These are phyloP conservation scores for Tetragonula clypearis DNA, from an alignment of 1,140 invertebrate genomes.

Conservation along the genomic window DNA sequence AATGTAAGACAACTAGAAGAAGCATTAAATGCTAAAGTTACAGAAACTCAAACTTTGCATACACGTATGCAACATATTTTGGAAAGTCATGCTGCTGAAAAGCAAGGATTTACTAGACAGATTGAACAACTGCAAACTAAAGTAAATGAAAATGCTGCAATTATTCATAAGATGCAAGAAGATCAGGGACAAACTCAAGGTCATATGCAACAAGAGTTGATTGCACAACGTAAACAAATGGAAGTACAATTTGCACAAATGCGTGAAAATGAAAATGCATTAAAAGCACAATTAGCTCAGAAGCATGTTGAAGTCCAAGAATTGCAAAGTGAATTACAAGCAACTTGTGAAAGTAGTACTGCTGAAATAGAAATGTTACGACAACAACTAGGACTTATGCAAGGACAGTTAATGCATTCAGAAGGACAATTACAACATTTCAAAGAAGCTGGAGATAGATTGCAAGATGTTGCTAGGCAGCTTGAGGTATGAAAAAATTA, in stretches of 20 bases:
- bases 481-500: slow-evolving; percentile 81
- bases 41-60: slow-evolving; percentile 84
- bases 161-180: slow-evolving; percentile 82
- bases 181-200: slow-evolving; percentile 82
- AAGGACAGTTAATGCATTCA: slow-evolving; percentile 77
- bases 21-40: slow-evolving; percentile 77
- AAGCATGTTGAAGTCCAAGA: slow-evolving; percentile 83
- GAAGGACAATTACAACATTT: slow-evolving; percentile 76
- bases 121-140: slow-evolving; percentile 84
- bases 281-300: slow-evolving; percentile 81
- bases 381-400: slow-evolving; percentile 80
- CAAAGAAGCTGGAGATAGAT: slow-evolving; percentile 73
- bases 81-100: slow-evolving; percentile 83
- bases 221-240: slow-evolving; percentile 82
- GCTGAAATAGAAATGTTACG: slow-evolving; percentile 79
- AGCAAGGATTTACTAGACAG: slow-evolving; percentile 79
- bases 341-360: slow-evolving; percentile 78
- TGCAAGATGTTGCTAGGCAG: slow-evolving; percentile 83
- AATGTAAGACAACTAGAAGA: slow-evolving; percentile 84
- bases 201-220: slow-evolving; percentile 80
- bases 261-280: slow-evolving; percentile 80
- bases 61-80: slow-evolving; percentile 84
- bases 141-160: slow-evolving; percentile 83
- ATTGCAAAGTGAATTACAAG: slow-evolving; percentile 81
- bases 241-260: slow-evolving; percentile 81